Percentiles rank a stretch among this genome's conserved stretches.
Conservation (phyloP, 2,113 vertebrate species). For the Callipepla californica region DNA sequence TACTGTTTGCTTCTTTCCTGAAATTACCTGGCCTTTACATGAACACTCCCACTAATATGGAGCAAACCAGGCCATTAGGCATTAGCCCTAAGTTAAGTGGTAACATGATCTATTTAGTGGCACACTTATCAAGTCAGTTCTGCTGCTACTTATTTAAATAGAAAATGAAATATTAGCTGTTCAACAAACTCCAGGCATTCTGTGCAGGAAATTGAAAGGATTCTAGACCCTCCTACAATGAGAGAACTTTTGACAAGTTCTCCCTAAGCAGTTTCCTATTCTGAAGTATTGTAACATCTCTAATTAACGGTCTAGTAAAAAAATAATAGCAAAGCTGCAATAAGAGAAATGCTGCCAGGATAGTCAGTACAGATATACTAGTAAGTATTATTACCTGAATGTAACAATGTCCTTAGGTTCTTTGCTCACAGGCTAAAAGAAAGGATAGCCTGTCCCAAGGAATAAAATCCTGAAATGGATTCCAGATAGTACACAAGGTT, state of each 20-base stretch:
- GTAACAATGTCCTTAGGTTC: neutral
- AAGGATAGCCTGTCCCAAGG: conserved; percentile 2
- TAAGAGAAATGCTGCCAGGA: conserved; percentile 38
- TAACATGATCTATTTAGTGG: conserved; percentile 67
- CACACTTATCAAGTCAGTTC: conserved; percentile 70
- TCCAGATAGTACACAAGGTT: neutral
- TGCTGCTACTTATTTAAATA: conserved; percentile 71
- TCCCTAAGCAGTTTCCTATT: conserved; percentile 58
- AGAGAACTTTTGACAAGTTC: conserved; percentile 49
- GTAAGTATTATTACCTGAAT: neutral
- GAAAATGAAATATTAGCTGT: conserved; percentile 64
- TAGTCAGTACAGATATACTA: neutral
- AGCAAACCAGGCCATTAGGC: conserved; percentile 51
- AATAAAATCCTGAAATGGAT: neutral
- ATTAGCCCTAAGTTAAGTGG: conserved; percentile 57
- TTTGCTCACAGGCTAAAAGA: neutral
- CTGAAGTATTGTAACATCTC: conserved; percentile 46
- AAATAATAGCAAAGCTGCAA: conserved; percentile 5
- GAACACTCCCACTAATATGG: conserved; percentile 40
- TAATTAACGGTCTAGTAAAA: neutral
- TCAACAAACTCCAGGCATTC: conserved; percentile 58
- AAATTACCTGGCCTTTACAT: conserved; percentile 36
- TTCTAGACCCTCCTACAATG: conserved; percentile 49
- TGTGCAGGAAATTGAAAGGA: conserved; percentile 59
- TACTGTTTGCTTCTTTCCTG: conserved; percentile 31